Evolutionary conservation across 2,888 invertebrate species (phyloP).

Genomic region (Caradrina clavipalpis): DNA sequence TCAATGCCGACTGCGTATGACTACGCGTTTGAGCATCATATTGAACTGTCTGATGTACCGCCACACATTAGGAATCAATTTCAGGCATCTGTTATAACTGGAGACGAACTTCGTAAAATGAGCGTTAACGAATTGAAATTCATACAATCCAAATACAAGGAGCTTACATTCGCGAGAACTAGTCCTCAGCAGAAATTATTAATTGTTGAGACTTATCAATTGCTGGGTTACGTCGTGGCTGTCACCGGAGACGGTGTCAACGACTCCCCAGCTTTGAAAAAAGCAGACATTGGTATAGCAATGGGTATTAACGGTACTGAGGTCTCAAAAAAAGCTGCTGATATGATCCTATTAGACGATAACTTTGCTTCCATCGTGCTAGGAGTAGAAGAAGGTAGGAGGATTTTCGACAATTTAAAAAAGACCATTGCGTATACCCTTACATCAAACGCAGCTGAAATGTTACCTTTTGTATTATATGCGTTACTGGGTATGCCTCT

Average conservation of each 20-base stretch:
- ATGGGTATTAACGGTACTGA: constrained; percentile 95
- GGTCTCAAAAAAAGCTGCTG: constrained; percentile 96
- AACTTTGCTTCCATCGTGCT: constrained; percentile 97
- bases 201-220: constrained; percentile 95
- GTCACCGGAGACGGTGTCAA: constrained; percentile 98
- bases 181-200: constrained; percentile 93
- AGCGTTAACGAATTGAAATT: constrained; percentile 89
- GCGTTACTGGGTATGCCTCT: constrained; percentile 94
- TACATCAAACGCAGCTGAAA: constrained; percentile 96
- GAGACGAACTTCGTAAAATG: constrained; percentile 91
- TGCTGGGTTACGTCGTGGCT: constrained; percentile 95
- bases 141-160: constrained; percentile 91
- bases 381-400: constrained; percentile 95
- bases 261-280: constrained; percentile 96
- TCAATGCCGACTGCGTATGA: constrained; percentile 93
- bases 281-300: constrained; percentile 95
- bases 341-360: constrained; percentile 97
- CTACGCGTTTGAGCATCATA: constrained; percentile 92
- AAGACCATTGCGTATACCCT: constrained; percentile 96
- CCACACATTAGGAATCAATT: constrained; percentile 84
- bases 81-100: constrained; percentile 83
- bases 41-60: constrained; percentile 89
- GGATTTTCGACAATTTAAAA: constrained; percentile 96
- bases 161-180: constrained; percentile 94
- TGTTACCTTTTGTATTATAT: constrained; percentile 95